These are phyloP conservation scores for Podilymbus podiceps DNA, from an alignment of 2,113 vertebrate genomes.

Conservation along the genomic window DNA sequence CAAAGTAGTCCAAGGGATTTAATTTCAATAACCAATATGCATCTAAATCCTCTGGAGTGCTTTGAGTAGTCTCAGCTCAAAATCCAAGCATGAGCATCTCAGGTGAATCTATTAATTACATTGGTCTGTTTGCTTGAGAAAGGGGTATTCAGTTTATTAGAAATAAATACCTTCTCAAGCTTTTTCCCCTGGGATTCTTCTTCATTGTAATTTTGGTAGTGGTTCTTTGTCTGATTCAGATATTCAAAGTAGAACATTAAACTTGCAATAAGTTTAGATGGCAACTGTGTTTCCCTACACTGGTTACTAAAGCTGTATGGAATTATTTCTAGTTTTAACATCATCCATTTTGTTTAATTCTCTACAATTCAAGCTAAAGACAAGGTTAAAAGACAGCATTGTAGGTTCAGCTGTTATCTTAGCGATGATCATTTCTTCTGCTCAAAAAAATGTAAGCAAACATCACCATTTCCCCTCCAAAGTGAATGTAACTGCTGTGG, in stretches of 20 bases:
- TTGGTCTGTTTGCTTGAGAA: background rate
- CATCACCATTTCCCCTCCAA: background rate
- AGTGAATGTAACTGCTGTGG: background rate
- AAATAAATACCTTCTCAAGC: background rate
- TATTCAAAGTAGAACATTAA: background rate
- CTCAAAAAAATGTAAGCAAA: background rate
- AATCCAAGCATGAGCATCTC: background rate
- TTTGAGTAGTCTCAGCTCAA: background rate
- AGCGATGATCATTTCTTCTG: background rate
- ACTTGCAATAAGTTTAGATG: background rate
- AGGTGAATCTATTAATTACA: constrained; percentile 31
- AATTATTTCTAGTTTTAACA: background rate
- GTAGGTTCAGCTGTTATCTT: background rate
- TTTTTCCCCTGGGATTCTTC: background rate
- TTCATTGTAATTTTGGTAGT: background rate
- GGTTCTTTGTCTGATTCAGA: background rate
- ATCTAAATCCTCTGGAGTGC: background rate
- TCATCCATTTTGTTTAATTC: background rate
- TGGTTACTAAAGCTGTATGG: background rate
- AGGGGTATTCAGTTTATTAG: background rate
- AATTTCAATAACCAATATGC: constrained; percentile 32
- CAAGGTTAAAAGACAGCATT: background rate
- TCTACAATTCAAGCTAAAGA: background rate
- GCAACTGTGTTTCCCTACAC: background rate
- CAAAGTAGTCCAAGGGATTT: constrained; percentile 16